These are phyloP conservation scores for Anniella stebbinsi DNA, from an alignment of 2,797 vertebrate genomes.

Conservation along the genomic window DNA sequence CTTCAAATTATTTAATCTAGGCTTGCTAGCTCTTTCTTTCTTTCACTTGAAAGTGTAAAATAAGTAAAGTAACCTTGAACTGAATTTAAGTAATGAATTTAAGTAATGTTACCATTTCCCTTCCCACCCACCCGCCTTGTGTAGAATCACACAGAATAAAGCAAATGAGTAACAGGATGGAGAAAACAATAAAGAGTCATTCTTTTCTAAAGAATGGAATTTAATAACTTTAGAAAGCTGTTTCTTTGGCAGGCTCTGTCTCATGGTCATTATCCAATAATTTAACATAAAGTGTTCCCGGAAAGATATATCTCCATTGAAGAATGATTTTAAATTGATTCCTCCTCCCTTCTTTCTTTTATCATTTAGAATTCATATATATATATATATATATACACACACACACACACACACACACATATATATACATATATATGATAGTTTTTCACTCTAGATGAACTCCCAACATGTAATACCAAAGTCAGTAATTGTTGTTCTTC, in stretches of 20 bases:
- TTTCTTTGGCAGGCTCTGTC: not conserved
- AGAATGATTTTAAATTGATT: conserved; percentile 55
- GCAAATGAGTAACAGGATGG: not conserved
- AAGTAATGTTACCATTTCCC: conserved; percentile 11
- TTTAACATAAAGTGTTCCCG: conserved; percentile 48
- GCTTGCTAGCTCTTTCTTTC: not conserved
- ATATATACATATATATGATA: too few relatives aligned
- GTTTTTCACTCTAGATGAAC: conserved; percentile 46
- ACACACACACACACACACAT: too few relatives aligned
- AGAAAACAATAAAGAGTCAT: conserved; percentile 20
- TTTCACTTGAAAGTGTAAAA: not conserved
- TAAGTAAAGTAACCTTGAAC: conserved; percentile 40
- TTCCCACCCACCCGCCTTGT: not conserved
- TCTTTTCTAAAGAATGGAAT: conserved; percentile 27
- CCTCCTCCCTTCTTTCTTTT: conserved; percentile 47
- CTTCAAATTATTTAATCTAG: not conserved
- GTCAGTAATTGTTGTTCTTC: conserved; percentile 73
- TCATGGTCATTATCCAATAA: conserved; percentile 30
- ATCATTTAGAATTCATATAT: conserved; percentile 70
- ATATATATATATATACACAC: too few relatives aligned
- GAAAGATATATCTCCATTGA: conserved; percentile 44
- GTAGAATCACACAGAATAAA: conserved; percentile 32
- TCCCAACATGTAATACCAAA: conserved; percentile 59
- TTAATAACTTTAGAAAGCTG: conserved; percentile 29
- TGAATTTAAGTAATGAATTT: conserved; percentile 45